Conservation (phyloP, 1,140 invertebrate genomes). For the Ctenoplectra terminalis region DNA sequence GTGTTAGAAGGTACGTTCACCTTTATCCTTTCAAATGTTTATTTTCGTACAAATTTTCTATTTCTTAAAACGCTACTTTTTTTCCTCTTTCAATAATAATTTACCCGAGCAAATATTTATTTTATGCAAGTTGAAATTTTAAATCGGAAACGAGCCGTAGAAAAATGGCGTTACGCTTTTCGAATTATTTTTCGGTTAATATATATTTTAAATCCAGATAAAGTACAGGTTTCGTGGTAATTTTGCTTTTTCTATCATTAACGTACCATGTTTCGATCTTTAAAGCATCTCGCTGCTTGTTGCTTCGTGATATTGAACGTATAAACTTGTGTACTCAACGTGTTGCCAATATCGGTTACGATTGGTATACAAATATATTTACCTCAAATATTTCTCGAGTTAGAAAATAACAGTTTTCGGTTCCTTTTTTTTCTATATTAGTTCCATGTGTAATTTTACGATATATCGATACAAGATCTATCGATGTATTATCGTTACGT, state of each 20-base stretch:
- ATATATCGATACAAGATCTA: background rate
- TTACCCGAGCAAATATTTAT: background rate
- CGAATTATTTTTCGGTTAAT: background rate
- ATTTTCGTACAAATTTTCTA: slow-evolving; percentile 22
- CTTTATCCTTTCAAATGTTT: slow-evolving; percentile 38
- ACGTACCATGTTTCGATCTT: background rate
- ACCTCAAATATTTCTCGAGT: background rate
- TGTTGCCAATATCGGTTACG: background rate
- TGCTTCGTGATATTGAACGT: background rate
- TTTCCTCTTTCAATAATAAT: too few relatives aligned
- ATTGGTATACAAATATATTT: background rate
- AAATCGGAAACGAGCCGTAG: too few relatives aligned
- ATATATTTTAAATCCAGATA: background rate
- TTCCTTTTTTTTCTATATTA: background rate
- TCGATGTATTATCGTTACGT: background rate
- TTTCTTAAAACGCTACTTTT: background rate
- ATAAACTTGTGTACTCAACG: background rate
- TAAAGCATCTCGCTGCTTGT: background rate
- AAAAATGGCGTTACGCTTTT: background rate
- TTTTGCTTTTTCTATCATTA: background rate
- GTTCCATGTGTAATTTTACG: background rate
- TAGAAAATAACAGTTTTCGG: background rate
- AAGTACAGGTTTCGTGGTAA: background rate
- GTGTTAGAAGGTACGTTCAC: slow-evolving; percentile 40
- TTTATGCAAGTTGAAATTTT: background rate